Base-by-base conservation (phyloP, 2,888 invertebrate genomes). In the Ichneumoninae sp. region DNA sequence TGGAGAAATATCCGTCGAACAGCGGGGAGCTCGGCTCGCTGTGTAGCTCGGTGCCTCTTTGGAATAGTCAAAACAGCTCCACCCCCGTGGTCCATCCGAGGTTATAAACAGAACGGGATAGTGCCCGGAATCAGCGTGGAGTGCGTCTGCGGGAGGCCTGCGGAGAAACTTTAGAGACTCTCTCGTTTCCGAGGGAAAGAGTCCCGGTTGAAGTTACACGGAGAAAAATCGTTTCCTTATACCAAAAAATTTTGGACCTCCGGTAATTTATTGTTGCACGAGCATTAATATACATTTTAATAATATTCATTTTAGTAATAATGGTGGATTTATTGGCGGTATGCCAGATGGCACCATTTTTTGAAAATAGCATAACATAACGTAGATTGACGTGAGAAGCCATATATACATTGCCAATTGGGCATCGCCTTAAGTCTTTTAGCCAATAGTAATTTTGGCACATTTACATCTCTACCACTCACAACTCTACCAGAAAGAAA, bases 61-160 rank as follows among this genome's bases (percentile, higher is more conserved):
- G 84, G 88, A 86, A 90, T 89, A 90, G 90, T 91, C 90, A 90
- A 91, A 91, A 90, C 89, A 91, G 89, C 86, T 89, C 90, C 89
- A 87, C 90, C 91, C 90, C 87, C 84, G 85, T 80, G 88, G 88
- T 86, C 87, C 83, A 86, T 85, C 78, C 82, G 52, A 26, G 70
- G 83, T 82, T 74, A 83, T 83, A 84, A 86, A 87, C 80, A 88
- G 75, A 82, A 70, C 75, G 78, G 60, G 74, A 74, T 60, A 84
- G 86, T 87, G 87, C 84, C 44, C 87, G 87, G 86, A 86, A 87
- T 79, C 86, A 66, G 62, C 77, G 75, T 77, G 88, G 87, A 87
- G 84, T 33, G 52, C 71, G 30, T 77, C 44, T 60, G 79, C 79
- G 69, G 83, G 82, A 83, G 78, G 52, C 70, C 79, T 68, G 60